Conservation (phyloP, 2,888 invertebrate genomes). For the Lycia hirtaria region DNA sequence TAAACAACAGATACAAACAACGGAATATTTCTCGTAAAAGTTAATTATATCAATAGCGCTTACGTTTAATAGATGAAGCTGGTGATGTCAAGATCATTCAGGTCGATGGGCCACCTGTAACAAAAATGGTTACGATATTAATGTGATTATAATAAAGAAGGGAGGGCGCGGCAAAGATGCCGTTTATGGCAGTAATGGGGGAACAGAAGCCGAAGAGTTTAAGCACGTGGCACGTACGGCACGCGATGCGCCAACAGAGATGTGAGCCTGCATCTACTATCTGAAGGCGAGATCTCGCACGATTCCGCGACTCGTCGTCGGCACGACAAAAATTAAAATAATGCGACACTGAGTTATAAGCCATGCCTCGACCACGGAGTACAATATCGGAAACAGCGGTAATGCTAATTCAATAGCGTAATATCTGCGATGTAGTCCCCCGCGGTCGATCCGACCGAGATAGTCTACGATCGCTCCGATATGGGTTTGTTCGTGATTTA, state of each 20-base stretch:
- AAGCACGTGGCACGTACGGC: conserved; percentile 55
- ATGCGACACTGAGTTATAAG: conserved; percentile 70
- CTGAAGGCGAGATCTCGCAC: conserved; percentile 70
- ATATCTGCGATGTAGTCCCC: conserved; percentile 71
- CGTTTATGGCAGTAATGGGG: conserved; percentile 31
- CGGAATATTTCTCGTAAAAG: conserved; percentile 37
- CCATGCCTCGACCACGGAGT: conserved; percentile 55
- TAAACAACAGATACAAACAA: conserved; percentile 37
- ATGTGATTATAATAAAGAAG: conserved; percentile 48
- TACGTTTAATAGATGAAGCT: conserved; percentile 76
- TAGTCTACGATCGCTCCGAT: conserved; percentile 80
- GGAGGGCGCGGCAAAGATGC: neutral
- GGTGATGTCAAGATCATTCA: conserved; percentile 75
- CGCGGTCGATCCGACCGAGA: conserved; percentile 69
- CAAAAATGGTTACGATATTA: conserved; percentile 56
- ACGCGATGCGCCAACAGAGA: conserved; percentile 58
- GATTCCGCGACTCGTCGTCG: conserved; percentile 57
- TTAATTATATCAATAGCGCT: conserved; percentile 51
- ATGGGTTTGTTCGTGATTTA: conserved; percentile 83
- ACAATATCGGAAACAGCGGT: conserved; percentile 76
- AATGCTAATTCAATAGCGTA: conserved; percentile 84
- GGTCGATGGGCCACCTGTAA: conserved; percentile 74
- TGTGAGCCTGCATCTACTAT: conserved; percentile 71
- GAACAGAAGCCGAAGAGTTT: conserved; percentile 51
- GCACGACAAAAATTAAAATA: conserved; percentile 74